phyloP scores from a whole-genome alignment of 2,797 vertebrate species.

The Sylvilagus floridanus region DNA sequence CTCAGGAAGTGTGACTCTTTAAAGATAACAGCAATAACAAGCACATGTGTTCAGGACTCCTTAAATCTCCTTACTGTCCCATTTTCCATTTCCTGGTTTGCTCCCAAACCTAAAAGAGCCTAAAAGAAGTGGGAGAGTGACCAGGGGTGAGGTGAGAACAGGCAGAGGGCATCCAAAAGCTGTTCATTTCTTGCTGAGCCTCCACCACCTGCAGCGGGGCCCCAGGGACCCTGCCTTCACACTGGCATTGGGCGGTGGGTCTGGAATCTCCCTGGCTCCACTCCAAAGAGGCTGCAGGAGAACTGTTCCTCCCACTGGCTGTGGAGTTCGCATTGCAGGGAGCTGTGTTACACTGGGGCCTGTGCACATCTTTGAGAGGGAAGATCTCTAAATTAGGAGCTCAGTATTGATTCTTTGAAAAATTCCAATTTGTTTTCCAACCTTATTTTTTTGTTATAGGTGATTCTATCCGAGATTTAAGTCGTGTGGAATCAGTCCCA shows the following conservation, averaged over 20 bases:
- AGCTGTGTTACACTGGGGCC: not conserved
- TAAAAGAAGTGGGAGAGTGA: not conserved
- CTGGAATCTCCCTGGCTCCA: not conserved
- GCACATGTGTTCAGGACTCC: constrained; percentile 30
- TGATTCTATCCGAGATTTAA: not conserved
- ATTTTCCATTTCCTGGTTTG: not conserved
- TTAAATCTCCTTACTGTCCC: constrained; percentile 35
- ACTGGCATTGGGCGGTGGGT: not conserved
- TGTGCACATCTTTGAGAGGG: not conserved
- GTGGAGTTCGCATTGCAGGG: too few species aligned
- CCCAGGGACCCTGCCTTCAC: fast-evolving
- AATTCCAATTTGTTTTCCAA: not conserved
- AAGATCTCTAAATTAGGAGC: not conserved
- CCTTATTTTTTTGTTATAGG: not conserved
- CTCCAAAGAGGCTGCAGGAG: not conserved
- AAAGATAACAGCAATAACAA: constrained; percentile 54
- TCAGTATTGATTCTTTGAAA: not conserved
- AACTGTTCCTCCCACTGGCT: fast-evolving
- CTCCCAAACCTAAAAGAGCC: not conserved
- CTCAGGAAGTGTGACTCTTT: constrained; percentile 66
- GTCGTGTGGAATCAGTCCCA: not conserved
- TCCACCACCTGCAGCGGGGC: fast-evolving
- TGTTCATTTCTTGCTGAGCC: too few species aligned
- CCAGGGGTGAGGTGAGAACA: not conserved
- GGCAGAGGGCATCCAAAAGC: not conserved